Base-by-base conservation (phyloP, 2,797 vertebrate species). In the Pitangus sulphuratus region DNA sequence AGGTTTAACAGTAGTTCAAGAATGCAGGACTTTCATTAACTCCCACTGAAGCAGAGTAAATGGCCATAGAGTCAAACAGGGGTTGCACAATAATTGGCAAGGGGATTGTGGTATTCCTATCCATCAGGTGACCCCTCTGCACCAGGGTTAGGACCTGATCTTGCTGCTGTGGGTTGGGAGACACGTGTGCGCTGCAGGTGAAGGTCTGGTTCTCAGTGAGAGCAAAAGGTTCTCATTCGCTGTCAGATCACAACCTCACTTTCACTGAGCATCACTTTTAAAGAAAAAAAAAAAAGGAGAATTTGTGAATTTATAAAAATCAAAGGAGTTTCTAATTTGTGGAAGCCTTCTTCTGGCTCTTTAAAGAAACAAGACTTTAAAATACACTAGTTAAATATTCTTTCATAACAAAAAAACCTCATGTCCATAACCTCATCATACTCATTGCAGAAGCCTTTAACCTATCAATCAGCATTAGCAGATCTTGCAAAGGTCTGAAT, bases 61-160 rank as follows among this genome's bases (percentile, higher is more conserved):
- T 72, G 85, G 31, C 80, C 42, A 12, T 12, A 68, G 58, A 93
- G 85, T 93, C 89, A 91, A 78, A 47, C 33, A 45, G 56, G 37
- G 80, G 58, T 87, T 96, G 83, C 66, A 86, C 31, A 90, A 62
- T 50, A 94, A 95, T 70, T 91, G 71, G 57, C 91, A 88, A 50
- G 91, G 77, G 83, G 70, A 84, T 86, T 96, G 85, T 66, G 91
- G 92, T 95, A 96, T 93, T 94, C 89, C 91, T 86, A 96, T 93
- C 92, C 89, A 94, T 92, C 85, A 96, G 76, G 58, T 0, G 44
- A 96, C 94, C 92, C 40, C 60, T 88, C 62, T 50, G 50, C 11
- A 10, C 76, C 61, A 85, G 91, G 95, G 95, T 95, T 95, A 95
- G 88, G 93, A 90, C 80, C 74, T 53, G 82, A 76, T 86, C 89